phyloP scores from a whole-genome alignment of 2,113 vertebrate species.

The Hypocryptadius cinnamomeus region DNA sequence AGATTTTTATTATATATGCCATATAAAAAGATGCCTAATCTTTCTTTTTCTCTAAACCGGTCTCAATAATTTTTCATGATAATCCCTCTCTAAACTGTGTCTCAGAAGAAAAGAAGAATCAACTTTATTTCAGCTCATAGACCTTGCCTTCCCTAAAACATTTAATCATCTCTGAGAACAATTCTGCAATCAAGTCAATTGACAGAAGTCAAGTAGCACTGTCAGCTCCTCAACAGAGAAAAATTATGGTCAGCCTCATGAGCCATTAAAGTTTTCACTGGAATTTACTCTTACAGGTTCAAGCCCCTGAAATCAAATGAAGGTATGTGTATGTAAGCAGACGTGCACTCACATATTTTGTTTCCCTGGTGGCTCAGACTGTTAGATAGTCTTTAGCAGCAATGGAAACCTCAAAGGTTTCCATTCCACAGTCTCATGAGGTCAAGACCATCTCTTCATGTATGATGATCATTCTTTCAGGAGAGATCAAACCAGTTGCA shows the following conservation, averaged over 20 bases:
- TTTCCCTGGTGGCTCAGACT: not conserved
- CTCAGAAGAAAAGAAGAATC: not conserved
- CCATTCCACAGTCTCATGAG: not conserved
- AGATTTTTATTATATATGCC: not conserved
- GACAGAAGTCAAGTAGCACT: not conserved
- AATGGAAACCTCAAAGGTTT: not conserved
- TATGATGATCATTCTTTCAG: not conserved
- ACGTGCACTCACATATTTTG: accelerated
- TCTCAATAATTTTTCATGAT: not conserved
- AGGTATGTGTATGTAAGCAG: not conserved
- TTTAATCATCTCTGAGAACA: not conserved
- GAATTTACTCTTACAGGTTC: not conserved
- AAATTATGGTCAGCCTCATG: not conserved
- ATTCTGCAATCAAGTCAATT: not conserved
- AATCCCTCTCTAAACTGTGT: not conserved
- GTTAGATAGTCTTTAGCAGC: not conserved
- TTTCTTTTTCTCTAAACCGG: not conserved
- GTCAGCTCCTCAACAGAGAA: not conserved
- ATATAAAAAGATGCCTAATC: not conserved
- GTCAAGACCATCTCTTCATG: not conserved
- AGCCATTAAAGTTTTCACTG: not conserved
- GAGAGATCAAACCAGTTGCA: not conserved
- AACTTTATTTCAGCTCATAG: not conserved
- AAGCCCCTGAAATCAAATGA: not conserved
- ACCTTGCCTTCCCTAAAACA: not conserved